These are phyloP conservation scores for Odontocolon sp. DNA, from an alignment of 2,888 invertebrate genomes.

Conservation along the genomic window DNA sequence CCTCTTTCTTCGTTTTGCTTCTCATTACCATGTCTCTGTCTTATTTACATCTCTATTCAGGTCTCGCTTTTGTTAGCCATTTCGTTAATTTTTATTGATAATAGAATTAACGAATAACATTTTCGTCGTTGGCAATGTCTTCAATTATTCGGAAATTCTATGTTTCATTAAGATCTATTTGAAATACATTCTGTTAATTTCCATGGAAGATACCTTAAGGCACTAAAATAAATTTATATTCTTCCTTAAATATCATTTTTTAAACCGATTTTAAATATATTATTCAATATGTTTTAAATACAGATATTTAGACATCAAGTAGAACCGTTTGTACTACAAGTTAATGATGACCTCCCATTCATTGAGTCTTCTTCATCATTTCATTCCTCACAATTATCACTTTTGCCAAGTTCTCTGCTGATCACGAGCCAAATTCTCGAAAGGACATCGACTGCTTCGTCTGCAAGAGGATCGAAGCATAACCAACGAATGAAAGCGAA, in stretches of 20 bases:
- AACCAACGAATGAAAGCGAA: slow-evolving; percentile 53
- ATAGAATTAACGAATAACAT: not conserved
- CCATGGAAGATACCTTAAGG: too few relatives aligned
- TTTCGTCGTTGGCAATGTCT: too few relatives aligned
- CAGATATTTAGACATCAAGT: too few relatives aligned
- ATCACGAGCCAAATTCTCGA: slow-evolving; percentile 10
- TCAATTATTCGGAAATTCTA: too few relatives aligned
- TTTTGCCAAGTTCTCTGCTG: slow-evolving; percentile 19
- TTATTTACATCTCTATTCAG: not conserved
- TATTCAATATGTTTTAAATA: not conserved
- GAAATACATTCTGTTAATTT: too few relatives aligned
- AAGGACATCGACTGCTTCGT: slow-evolving; percentile 68
- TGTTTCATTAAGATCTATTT: too few relatives aligned
- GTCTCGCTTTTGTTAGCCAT: not conserved
- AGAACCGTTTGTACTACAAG: too few relatives aligned
- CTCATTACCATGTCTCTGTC: slow-evolving; percentile 7
- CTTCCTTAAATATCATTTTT: too few relatives aligned
- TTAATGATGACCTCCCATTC: slow-evolving; percentile 5
- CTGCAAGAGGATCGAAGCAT: slow-evolving; percentile 61
- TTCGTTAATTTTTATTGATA: not conserved
- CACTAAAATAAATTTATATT: too few relatives aligned
- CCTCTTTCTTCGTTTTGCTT: slow-evolving; percentile 22
- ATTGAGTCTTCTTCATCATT: not conserved
- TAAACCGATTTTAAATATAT: too few relatives aligned
- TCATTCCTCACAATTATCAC: not conserved